Evolutionary conservation across 2,888 invertebrate species (phyloP).

Genomic region (Aproaerema taeniolella): DNA sequence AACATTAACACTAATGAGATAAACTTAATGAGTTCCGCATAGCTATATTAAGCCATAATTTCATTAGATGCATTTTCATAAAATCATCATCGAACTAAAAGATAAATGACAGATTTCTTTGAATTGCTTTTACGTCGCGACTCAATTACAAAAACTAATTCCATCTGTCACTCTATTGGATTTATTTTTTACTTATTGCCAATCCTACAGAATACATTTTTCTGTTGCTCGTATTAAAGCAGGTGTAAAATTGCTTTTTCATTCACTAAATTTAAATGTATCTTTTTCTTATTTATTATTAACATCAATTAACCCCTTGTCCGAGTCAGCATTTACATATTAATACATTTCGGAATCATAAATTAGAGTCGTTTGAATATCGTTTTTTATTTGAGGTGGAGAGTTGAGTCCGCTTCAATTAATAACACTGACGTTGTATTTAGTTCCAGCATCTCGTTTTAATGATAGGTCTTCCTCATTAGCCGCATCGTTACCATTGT

Average conservation of each 20-base stretch:
- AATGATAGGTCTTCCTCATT: constrained; percentile 11
- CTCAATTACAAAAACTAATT: constrained; percentile 45
- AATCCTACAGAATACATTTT: constrained; percentile 47
- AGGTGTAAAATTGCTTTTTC: constrained; percentile 47
- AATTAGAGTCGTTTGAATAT: constrained; percentile 42
- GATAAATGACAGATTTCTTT: constrained; percentile 22
- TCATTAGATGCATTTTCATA: constrained; percentile 30
- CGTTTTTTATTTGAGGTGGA: constrained; percentile 30
- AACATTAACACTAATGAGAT: not conserved
- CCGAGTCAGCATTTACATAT: constrained; percentile 49
- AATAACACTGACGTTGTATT: constrained; percentile 41
- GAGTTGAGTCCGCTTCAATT: constrained; percentile 43
- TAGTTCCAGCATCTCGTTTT: constrained; percentile 15
- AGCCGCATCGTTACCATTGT: constrained; percentile 10
- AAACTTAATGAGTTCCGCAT: not conserved
- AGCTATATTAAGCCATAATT: constrained; percentile 2
- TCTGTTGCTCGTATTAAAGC: constrained; percentile 33
- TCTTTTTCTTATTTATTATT: constrained; percentile 53
- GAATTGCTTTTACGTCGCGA: constrained; percentile 33
- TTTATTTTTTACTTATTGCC: constrained; percentile 39
- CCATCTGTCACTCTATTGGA: constrained; percentile 32
- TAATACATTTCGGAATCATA: constrained; percentile 53
- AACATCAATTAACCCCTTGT: constrained; percentile 61
- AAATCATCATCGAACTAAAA: constrained; percentile 26
- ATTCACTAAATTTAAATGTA: constrained; percentile 32